Evolutionary conservation across 2,888 invertebrate genomes (phyloP).

Genomic region (Dryococelus australis): DNA sequence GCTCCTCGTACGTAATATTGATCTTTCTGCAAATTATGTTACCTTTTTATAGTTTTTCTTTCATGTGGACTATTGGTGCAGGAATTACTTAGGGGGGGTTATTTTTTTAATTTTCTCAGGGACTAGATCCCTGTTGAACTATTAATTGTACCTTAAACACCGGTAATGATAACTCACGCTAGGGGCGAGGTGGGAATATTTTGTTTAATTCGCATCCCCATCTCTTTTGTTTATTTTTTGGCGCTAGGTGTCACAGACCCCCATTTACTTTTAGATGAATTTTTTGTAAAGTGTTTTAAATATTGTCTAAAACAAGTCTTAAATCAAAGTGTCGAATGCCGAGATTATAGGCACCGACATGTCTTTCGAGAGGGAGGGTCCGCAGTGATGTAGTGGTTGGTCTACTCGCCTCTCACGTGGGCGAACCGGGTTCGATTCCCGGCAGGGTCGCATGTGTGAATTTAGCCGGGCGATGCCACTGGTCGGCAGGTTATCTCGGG

Average conservation of each 20-base stretch:
- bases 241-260: neutral
- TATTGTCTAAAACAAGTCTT: neutral
- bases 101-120: too few relatives aligned
- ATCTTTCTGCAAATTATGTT: neutral
- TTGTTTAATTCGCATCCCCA: neutral
- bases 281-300: neutral
- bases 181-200: neutral
- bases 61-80: neutral
- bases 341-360: too few relatives aligned
- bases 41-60: neutral
- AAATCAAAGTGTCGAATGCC: neutral
- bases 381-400: too few relatives aligned
- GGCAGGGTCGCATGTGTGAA: too few relatives aligned
- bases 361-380: too few relatives aligned
- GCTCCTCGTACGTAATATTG: neutral
- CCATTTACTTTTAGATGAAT: neutral
- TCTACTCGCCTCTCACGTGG: too few relatives aligned
- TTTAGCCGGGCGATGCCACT: too few relatives aligned
- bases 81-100: too few relatives aligned
- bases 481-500: too few relatives aligned
- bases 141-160: neutral
- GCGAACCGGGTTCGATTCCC: too few relatives aligned
- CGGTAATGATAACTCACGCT: neutral
- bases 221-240: neutral
- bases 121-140: neutral